phyloP scores from a whole-genome alignment of 2,888 invertebrate species.

The Gibbula magus region DNA sequence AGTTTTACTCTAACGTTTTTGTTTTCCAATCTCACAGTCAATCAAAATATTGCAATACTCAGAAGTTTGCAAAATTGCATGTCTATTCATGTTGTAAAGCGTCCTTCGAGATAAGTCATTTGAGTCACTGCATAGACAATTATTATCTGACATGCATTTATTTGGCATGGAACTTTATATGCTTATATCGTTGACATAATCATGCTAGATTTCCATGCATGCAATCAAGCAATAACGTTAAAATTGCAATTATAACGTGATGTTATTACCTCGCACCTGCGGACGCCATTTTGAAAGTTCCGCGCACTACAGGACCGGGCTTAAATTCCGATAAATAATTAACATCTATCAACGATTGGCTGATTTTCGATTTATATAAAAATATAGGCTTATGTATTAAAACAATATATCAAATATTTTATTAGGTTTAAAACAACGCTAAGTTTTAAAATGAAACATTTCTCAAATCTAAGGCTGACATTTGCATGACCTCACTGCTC shows the following conservation, averaged over 20 bases:
- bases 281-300: slow-evolving; percentile 65
- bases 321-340: slow-evolving; percentile 1
- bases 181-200: too few relatives aligned
- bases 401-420: background rate
- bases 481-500: slow-evolving; percentile 30
- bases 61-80: too few relatives aligned
- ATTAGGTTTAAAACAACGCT: background rate
- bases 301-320: slow-evolving; percentile 29
- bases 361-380: background rate
- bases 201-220: too few relatives aligned
- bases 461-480: slow-evolving; percentile 26
- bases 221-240: too few relatives aligned
- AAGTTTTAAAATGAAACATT: slow-evolving; percentile 3
- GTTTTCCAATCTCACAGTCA: too few relatives aligned
- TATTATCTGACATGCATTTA: too few relatives aligned
- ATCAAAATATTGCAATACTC: too few relatives aligned
- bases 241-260: background rate
- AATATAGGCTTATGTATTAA: background rate
- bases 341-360: background rate
- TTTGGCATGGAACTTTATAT: too few relatives aligned
- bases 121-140: too few relatives aligned
- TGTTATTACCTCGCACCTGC: slow-evolving; percentile 33
- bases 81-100: too few relatives aligned
- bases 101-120: too few relatives aligned
- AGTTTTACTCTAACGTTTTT: too few relatives aligned